A percentile compares a stretch with the other conserved stretches of the same genome.
Conservation (phyloP, 2,888 invertebrate species). For the Tryphoninae sp. region DNA sequence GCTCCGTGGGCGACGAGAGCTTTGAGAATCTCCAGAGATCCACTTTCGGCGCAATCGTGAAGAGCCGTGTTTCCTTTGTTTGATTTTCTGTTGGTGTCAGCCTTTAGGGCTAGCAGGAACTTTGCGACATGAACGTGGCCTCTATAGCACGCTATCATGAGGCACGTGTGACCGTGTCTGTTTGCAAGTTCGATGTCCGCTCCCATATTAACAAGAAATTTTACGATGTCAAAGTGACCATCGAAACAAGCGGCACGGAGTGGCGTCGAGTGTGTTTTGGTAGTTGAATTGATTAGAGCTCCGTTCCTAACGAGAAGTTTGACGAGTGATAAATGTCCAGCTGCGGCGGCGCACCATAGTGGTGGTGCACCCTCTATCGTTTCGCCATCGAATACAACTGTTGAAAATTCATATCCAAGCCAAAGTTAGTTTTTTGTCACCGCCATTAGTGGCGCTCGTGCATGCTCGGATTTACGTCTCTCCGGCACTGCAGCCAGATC, state of each 20-base stretch:
- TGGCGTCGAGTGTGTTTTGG: slow-evolving; percentile 96
- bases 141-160: slow-evolving; percentile 99
- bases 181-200: slow-evolving; percentile 99
- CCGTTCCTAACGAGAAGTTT: slow-evolving; percentile 91
- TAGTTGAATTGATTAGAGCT: slow-evolving; percentile 96
- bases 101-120: slow-evolving; percentile 92
- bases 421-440: no score
- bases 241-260: slow-evolving; percentile 98
- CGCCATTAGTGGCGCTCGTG: no score
- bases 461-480: no score
- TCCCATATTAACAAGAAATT: slow-evolving; percentile 94
- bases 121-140: slow-evolving; percentile 95
- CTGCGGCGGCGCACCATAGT: slow-evolving; percentile 98
- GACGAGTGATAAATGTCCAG: slow-evolving; percentile 94
- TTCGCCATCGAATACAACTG: slow-evolving; percentile 98
- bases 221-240: slow-evolving; percentile 96
- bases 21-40: slow-evolving; percentile 95
- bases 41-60: slow-evolving; percentile 98
- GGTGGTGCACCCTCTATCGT: slow-evolving; percentile 98
- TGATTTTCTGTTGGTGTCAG: slow-evolving; percentile 96
- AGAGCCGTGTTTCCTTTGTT: slow-evolving; percentile 97
- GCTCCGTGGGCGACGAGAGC: slow-evolving; percentile 94
- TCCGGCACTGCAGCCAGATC: no score
- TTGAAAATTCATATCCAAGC: neutral
- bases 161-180: slow-evolving; percentile 96